Evolutionary conservation across 2,888 invertebrate species (phyloP).

Genomic region (Limnephilus rhombicus): DNA sequence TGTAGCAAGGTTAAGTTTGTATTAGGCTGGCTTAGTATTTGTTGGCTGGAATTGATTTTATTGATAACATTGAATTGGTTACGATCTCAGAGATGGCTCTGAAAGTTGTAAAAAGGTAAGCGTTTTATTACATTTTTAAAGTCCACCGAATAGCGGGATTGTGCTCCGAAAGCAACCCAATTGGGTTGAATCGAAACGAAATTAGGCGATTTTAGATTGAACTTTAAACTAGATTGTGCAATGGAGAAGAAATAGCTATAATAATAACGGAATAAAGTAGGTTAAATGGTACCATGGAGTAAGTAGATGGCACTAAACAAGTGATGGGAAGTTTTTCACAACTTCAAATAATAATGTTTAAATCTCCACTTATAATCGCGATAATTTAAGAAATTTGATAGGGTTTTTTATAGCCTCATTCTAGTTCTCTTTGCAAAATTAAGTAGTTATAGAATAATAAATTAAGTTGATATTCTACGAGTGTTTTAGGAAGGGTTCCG

Average conservation of each 20-base stretch:
- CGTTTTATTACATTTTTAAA: background rate
- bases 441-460: background rate
- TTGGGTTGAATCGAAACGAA: background rate
- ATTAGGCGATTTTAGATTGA: background rate
- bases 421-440: background rate
- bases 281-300: background rate
- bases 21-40: background rate
- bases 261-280: background rate
- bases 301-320: background rate
- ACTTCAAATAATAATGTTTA: background rate
- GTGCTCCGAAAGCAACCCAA: background rate
- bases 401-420: too few relatives aligned
- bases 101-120: background rate
- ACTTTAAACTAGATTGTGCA: background rate
- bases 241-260: background rate
- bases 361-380: too few relatives aligned
- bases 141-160: background rate
- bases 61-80: background rate
- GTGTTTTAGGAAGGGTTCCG: too few relatives aligned
- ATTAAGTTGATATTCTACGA: too few relatives aligned
- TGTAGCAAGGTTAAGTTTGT: too few relatives aligned
- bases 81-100: background rate
- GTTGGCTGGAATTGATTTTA: background rate
- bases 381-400: too few relatives aligned
- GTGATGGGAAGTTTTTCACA: background rate